Base-by-base conservation (phyloP, 37 sponge, comb jelly and placozoan species). In the Amphimedon queenslandica region DNA sequence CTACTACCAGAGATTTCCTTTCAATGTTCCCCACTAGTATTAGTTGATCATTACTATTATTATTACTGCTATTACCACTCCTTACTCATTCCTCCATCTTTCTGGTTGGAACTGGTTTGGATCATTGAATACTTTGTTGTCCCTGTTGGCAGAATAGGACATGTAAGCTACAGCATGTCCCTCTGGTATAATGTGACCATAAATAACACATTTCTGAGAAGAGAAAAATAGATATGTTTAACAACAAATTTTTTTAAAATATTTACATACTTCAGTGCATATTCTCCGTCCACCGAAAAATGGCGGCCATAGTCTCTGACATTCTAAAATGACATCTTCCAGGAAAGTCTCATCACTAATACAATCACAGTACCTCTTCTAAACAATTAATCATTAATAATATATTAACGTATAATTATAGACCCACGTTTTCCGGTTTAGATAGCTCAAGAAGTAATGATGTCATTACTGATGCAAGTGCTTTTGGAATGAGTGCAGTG, bases 401-500 rank as follows among this genome's bases (percentile, higher is more conserved):
- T 53, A 20, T 21, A 21, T n/a, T n/a, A n/a, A n/a, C n/a, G n/a
- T n/a, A n/a, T n/a, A n/a, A n/a, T n/a, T n/a, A n/a, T n/a, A n/a
- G n/a, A n/a, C 76, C 66, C 60, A 82, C 83, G 71, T 88, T 77
- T 21, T 74, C 79, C 63, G 83, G 75, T 27, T 81, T 77, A 20
- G 75, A 76, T 28, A 91, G 70, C 56, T 91, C 89, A 3, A 95
- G 36, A 33, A 88, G 61, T 20, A 81, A 39, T 25, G 96, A 91
- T 1, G 92, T 88, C 29, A 95, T 67, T 16, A 95, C 64, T n/a
- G 92, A 87, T 10, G 82, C 78, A 42, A 95, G 57, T 11, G 92
- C 92, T 40, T 95, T 95, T 8, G 96, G 96, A 67, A 88, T 86
- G 70, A 95, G 76, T 4, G 96, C 96, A 28, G 96, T 88, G 11